These are phyloP conservation scores for Cinclus mexicanus DNA, from an alignment of 2,113 vertebrate genomes.

Conservation along the genomic window DNA sequence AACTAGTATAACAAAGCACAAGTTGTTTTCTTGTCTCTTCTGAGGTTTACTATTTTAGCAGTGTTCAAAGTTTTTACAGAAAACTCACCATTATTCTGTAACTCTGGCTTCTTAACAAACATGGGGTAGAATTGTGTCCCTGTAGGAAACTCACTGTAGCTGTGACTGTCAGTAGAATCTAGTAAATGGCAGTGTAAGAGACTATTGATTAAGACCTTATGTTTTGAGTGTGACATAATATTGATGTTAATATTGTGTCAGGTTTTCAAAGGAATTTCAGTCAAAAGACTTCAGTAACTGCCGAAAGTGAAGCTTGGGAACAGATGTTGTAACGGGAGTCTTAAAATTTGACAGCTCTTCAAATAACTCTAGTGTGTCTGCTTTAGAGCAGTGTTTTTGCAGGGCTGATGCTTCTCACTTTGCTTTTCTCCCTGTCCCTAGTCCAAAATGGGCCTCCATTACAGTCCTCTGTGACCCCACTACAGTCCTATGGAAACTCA, in stretches of 20 bases:
- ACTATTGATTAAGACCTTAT: not conserved
- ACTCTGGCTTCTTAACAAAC: not conserved
- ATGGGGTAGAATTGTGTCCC: fast-evolving
- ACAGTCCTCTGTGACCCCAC: not conserved
- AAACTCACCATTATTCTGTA: not conserved
- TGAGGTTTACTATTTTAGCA: not conserved
- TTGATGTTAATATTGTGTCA: constrained; percentile 45
- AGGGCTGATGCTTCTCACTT: not conserved
- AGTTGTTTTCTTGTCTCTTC: not conserved
- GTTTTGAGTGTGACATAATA: not conserved
- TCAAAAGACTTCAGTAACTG: constrained; percentile 1
- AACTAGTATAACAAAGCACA: not conserved
- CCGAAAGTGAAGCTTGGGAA: constrained; percentile 16
- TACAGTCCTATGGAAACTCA: not conserved
- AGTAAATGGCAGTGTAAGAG: not conserved
- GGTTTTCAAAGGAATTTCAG: constrained; percentile 12
- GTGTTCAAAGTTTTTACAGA: not conserved
- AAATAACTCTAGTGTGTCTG: not conserved
- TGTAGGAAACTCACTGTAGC: not conserved
- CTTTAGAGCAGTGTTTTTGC: not conserved
- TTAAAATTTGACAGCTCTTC: constrained; percentile 37
- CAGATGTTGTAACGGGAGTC: constrained; percentile 40
- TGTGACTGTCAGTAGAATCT: not conserved
- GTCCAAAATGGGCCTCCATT: not conserved
- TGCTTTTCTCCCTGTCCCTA: not conserved